A percentile compares a stretch with the other conserved stretches of the same genome.
phyloP scores from a whole-genome alignment of 2,888 invertebrate genomes.

The Hesperia comma region DNA sequence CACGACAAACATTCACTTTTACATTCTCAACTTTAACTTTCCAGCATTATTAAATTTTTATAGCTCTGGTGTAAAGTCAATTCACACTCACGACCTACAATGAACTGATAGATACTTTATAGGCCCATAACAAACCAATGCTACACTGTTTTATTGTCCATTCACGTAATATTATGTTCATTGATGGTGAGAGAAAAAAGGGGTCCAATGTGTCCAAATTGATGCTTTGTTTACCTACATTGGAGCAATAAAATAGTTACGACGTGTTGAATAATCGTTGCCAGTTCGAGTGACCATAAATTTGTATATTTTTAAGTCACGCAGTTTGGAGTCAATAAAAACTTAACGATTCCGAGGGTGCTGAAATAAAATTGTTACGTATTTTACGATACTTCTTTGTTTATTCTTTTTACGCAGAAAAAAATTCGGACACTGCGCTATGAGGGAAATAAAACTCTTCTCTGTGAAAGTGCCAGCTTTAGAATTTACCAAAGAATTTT shows the following conservation, averaged over 20 bases:
- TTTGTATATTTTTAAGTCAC: conserved; percentile 82
- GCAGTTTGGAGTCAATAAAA: conserved; percentile 81
- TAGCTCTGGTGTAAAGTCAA: conserved; percentile 18
- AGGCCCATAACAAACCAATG: conserved; percentile 28
- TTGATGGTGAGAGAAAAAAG: conserved; percentile 41
- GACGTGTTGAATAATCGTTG: conserved; percentile 83
- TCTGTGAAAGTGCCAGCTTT: not conserved
- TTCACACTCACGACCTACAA: conserved; percentile 19
- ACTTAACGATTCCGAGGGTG: conserved; percentile 80
- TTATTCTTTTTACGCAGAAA: conserved; percentile 44
- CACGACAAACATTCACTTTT: not conserved
- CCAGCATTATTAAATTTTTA: conserved; percentile 12
- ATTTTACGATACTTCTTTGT: conserved; percentile 58
- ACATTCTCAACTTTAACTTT: not conserved
- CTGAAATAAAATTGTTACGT: conserved; percentile 72
- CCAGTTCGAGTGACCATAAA: conserved; percentile 82
- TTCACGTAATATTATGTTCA: conserved; percentile 37
- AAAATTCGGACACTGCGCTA: conserved; percentile 21
- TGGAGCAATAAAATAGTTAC: conserved; percentile 80
- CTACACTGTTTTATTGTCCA: conserved; percentile 36
- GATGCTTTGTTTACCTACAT: conserved; percentile 80
- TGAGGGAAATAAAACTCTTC: not conserved
- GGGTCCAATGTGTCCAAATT: conserved; percentile 63
- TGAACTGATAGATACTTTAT: conserved; percentile 23
- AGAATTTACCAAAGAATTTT: conserved; percentile 13